Percentiles rank a stretch among this genome's conserved stretches.
phyloP scores from a whole-genome alignment of 2,888 invertebrate genomes.

The Oscheius sp. region DNA sequence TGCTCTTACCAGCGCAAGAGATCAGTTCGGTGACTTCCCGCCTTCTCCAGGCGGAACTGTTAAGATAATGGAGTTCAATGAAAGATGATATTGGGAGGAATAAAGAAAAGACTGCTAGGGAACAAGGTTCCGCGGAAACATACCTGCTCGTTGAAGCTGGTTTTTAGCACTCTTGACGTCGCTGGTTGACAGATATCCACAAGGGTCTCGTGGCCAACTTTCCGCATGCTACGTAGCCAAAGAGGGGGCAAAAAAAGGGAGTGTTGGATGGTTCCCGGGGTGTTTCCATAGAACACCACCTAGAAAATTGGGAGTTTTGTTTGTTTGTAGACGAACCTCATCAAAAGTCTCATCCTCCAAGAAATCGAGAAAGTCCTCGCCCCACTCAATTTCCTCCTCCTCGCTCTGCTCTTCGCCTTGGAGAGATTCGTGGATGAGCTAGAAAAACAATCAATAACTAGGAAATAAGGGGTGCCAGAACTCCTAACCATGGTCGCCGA shows the following conservation, averaged over 20 bases:
- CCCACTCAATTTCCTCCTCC: constrained; percentile 8
- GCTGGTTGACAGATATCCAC: not conserved
- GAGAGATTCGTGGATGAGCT: not conserved
- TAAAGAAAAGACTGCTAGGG: no score
- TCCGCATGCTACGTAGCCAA: not conserved
- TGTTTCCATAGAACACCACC: constrained; percentile 10
- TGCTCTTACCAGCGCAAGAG: not conserved
- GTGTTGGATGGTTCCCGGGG: not conserved
- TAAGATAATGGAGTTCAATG: not conserved
- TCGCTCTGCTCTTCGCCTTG: not conserved
- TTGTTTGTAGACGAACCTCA: not conserved
- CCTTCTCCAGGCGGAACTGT: not conserved
- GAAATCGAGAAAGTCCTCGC: constrained; percentile 7
- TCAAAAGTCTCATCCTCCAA: not conserved
- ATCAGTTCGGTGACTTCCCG: not conserved
- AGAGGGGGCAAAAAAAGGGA: constrained; percentile 15
- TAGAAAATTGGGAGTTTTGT: not conserved
- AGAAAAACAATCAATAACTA: not conserved
- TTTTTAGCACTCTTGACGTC: not conserved
- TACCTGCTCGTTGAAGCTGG: constrained; percentile 2
- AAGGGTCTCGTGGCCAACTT: not conserved
- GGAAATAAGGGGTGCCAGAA: not conserved
- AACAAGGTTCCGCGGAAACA: no score
- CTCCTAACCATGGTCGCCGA: not conserved
- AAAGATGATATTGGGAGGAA: no score